Conservation (phyloP, 1,140 invertebrate genomes). For the Anagrus nilaparvatae region DNA sequence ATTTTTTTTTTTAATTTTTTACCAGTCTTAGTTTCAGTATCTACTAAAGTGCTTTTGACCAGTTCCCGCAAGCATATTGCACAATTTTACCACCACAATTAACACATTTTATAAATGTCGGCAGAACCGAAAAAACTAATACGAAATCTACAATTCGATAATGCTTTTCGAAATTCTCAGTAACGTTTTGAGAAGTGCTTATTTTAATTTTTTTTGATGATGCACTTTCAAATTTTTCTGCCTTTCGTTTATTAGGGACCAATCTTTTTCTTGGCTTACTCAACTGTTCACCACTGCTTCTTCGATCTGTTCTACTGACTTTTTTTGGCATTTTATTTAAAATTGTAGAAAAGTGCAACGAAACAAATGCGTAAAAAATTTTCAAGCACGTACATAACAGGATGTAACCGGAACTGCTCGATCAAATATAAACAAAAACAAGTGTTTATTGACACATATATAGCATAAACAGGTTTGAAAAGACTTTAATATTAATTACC, state of each 20-base stretch:
- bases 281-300: background rate
- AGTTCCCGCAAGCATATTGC: slow-evolving; percentile 17
- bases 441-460: no score
- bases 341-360: no score
- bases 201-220: slow-evolving; percentile 17
- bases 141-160: slow-evolving; percentile 17
- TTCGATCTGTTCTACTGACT: slow-evolving; percentile 7
- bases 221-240: slow-evolving; percentile 11
- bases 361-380: no score
- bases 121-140: slow-evolving; percentile 14
- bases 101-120: slow-evolving; percentile 16
- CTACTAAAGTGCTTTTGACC: slow-evolving; percentile 6
- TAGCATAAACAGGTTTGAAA: no score
- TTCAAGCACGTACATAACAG: no score
- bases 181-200: background rate
- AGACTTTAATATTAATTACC: no score
- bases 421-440: no score
- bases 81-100: slow-evolving; percentile 16
- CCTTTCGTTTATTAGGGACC: slow-evolving; percentile 13
- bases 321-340: slow-evolving; percentile 13
- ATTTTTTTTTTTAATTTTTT: slow-evolving; percentile 3
- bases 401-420: no score
- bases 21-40: slow-evolving; percentile 1
- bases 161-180: slow-evolving; percentile 15
- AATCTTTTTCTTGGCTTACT: slow-evolving; percentile 13